These are phyloP conservation scores for Liparis tanakae DNA, from an alignment of 2,797 vertebrate genomes.

Conservation along the genomic window DNA sequence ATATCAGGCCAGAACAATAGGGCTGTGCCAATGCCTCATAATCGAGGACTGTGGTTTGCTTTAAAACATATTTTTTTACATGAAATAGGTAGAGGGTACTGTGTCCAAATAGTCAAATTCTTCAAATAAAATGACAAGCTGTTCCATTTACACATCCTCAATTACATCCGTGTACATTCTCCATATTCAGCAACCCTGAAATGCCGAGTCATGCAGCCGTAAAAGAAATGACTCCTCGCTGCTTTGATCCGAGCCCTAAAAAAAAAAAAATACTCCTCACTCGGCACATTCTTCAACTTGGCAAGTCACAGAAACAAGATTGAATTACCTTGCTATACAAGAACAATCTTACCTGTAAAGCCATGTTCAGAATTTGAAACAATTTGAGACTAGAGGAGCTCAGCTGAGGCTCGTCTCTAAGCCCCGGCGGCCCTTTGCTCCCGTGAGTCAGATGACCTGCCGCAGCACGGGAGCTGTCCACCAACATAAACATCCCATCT, in stretches of 20 bases:
- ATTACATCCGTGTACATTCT: constrained; percentile 36
- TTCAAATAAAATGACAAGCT: constrained; percentile 15
- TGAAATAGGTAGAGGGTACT: neutral
- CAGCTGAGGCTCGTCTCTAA: constrained; percentile 15
- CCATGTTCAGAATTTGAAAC: constrained; percentile 30
- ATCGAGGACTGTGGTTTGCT: neutral
- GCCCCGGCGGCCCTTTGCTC: constrained; percentile 23
- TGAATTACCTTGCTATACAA: constrained; percentile 48
- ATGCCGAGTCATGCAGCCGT: constrained; percentile 47
- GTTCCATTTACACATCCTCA: constrained; percentile 13
- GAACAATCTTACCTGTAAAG: constrained; percentile 37
- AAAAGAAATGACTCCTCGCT: constrained; percentile 47
- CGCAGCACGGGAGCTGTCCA: constrained; percentile 54
- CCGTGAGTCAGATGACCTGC: constrained; percentile 53
- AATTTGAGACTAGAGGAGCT: constrained; percentile 20
- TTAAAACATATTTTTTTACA: neutral
- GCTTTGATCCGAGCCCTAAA: constrained; percentile 46
- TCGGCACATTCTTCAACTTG: constrained; percentile 56
- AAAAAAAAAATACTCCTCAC: constrained; percentile 39
- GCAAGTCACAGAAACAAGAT: constrained; percentile 48
- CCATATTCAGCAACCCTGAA: constrained; percentile 47
- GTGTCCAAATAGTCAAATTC: constrained; percentile 13
- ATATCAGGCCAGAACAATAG: constrained; percentile 13
- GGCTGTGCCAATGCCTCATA: constrained; percentile 18
- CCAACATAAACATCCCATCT: constrained; percentile 48